A percentile compares a stretch with the other conserved stretches of the same genome.
These are phyloP conservation scores for Ursus arctos DNA, from an alignment of 2,113 vertebrate genomes.

Conservation along the genomic window DNA sequence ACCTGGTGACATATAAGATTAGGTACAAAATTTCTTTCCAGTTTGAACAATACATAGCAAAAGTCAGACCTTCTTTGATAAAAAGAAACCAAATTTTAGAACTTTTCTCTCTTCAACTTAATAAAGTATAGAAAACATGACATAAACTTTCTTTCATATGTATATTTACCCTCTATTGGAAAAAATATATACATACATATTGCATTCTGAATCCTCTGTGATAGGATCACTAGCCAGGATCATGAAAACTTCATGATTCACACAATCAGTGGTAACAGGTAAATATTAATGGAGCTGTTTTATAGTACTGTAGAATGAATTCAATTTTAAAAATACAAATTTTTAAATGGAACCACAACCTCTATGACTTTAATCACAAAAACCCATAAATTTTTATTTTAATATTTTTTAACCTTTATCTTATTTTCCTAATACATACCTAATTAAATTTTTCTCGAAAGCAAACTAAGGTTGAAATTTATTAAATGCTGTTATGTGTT, in stretches of 20 bases:
- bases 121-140: neutral
- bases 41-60: neutral
- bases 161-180: neutral
- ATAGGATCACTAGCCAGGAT: neutral
- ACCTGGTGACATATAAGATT: neutral
- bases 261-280: neutral
- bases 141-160: neutral
- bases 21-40: neutral
- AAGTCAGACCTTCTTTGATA: neutral
- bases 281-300: neutral
- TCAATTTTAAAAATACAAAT: neutral
- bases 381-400: neutral
- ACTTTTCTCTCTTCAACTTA: neutral
- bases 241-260: neutral
- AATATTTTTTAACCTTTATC: neutral
- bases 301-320: neutral
- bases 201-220: neutral
- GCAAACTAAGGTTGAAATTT: slow-evolving; percentile 27
- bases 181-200: neutral
- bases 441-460: neutral
- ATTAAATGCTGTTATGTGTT: neutral
- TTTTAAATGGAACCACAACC: neutral
- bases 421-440: neutral
- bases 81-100: neutral
- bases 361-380: neutral